Evolutionary conservation across 2,797 vertebrate species (phyloP), one percentile per base, ranked within the genome.

Genomic region (Uromys caudimaculatus): DNA sequence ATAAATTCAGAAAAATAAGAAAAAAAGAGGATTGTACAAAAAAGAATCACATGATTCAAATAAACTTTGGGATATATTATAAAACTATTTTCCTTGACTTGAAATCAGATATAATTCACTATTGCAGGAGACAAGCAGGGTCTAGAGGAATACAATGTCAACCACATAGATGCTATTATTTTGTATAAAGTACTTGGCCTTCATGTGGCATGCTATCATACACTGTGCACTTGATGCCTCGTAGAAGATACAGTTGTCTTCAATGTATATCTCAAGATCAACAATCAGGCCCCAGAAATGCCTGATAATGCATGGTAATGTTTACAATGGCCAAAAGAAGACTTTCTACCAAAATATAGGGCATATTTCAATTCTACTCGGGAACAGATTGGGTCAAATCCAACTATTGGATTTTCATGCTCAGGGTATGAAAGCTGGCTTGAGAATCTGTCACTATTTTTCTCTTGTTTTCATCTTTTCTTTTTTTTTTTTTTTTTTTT

Each of bases 181-280:
- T 89, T 98, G 96, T 98, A 97, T 97, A 95, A 98, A 97, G 83
- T 95, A 97, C 96, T 98, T 98, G 98, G 95, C 87, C 76, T 97
- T 96, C 76, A 97, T 96, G 97, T 94, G 93, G 97, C 97, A 96
- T 97, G 86, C 95, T 85, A 97, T 98, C 98, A 98, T 98, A 97
- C 95, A 98, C 62, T 90, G 73, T 87, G 71, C 93, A 92, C 76
- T 95, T 96, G 94, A 94, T 96, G 96, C 67, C 96, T 98, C 96
- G 97, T 97, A 94, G 98, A 98, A 98, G 92, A 98, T 84, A 35
- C 97, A 98, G 98, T 97, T 98, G 90, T 96, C 96, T 98, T 75
- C 93, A 95, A 91, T 94, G 92, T 97, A 50, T 94, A 95, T 95
- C 96, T 76, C 16, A 90, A 76, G 96, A 13, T 76, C 98, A 96